Conservation (phyloP, 2,113 vertebrate genomes). For the Gallinago media region DNA sequence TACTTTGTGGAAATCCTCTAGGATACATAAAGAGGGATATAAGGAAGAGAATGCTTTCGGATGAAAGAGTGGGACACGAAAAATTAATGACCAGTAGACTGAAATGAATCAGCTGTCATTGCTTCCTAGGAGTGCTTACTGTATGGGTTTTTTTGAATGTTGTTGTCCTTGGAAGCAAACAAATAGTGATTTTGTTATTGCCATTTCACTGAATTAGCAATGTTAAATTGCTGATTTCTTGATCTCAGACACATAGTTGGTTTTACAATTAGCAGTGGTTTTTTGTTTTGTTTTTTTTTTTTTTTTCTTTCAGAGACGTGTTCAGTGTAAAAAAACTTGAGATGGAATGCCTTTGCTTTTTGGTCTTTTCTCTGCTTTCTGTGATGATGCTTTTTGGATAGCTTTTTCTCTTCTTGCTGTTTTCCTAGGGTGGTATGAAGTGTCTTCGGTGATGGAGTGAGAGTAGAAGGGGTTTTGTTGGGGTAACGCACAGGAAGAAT, state of each 20-base stretch:
- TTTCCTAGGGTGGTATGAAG: background rate
- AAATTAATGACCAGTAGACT: background rate
- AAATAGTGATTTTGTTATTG: background rate
- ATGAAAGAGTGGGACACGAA: background rate
- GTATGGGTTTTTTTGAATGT: background rate
- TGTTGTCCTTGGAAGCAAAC: slow-evolving; percentile 14
- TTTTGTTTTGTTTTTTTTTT: background rate
- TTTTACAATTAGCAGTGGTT: background rate
- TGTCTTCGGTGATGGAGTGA: background rate
- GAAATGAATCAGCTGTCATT: background rate
- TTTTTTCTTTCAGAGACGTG: background rate
- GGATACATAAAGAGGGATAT: background rate
- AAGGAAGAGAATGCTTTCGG: background rate
- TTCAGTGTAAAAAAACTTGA: background rate
- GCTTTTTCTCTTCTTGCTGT: background rate
- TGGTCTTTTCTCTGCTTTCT: background rate
- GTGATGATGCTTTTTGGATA: fast-evolving
- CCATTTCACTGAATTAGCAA: background rate
- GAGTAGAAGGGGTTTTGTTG: background rate
- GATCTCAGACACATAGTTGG: background rate
- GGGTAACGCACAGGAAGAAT: background rate
- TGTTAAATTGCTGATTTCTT: background rate
- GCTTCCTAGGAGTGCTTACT: background rate
- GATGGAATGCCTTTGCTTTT: background rate
- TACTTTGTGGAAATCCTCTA: background rate